phyloP scores from a whole-genome alignment of 2,113 vertebrate genomes.

The Anarrhichthys ocellatus region DNA sequence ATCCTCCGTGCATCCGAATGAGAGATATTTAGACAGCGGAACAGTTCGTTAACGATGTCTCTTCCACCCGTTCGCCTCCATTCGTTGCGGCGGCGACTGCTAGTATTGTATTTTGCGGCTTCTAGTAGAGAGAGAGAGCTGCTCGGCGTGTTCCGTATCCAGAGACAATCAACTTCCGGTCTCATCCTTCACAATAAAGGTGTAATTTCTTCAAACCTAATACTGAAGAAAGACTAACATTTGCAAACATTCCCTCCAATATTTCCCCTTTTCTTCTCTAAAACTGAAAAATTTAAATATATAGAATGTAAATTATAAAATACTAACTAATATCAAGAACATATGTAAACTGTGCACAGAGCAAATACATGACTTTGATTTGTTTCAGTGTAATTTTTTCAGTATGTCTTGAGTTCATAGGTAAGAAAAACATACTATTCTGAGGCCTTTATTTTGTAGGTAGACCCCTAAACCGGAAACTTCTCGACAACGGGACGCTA shows the following conservation, averaged over 20 bases:
- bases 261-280: not conserved
- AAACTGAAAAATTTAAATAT: not conserved
- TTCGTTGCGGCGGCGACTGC: constrained; percentile 59
- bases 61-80: constrained; percentile 68
- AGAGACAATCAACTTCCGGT: constrained; percentile 33
- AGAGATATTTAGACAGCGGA: constrained; percentile 11
- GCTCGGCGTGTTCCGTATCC: not conserved
- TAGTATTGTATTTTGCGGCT: not conserved
- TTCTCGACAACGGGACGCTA: fast-evolving
- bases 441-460: constrained; percentile 57
- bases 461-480: constrained; percentile 39
- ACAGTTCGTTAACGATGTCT: constrained; percentile 34
- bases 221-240: not conserved
- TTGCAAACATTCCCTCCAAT: not conserved
- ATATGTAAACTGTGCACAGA: not conserved
- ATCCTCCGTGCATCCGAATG: not conserved
- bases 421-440: not conserved
- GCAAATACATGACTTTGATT: not conserved
- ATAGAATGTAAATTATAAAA: not conserved
- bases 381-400: too few species aligned
- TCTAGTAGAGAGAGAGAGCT: not conserved
- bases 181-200: constrained; percentile 42
- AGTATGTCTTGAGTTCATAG: too few species aligned
- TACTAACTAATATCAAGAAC: not conserved
- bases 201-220: not conserved